Evolutionary conservation across 92 coral and sea anemone species (phyloP), one percentile per base, ranked within the genome.

Genomic region (Phenganax stokvisi): DNA sequence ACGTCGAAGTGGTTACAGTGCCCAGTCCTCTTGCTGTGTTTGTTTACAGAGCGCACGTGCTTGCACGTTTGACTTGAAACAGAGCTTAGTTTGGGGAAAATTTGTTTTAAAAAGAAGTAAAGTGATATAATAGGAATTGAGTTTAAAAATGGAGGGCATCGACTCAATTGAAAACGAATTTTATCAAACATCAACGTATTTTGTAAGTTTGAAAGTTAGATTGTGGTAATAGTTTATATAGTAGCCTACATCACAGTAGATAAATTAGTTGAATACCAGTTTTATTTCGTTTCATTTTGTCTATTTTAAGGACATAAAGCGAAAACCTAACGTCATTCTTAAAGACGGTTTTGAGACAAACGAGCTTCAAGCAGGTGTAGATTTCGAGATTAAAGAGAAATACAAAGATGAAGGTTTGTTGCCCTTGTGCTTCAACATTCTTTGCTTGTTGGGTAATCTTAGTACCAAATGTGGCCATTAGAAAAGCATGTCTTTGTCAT

Each of bases 271-370:
- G 73, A 27, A 1, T 7, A 67, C 73, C 2, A 11, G 12, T 27
- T 73, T 73, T 47, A 20, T 73, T 51, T 11, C n/a, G 1, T 54
- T 73, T 52, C 15, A 73, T 37, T 61, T 61, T 61, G 12, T 20
- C 9, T 7, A 17, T 64, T 3, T 64, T 17, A 12, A 64, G 70
- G 70, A 64, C 16, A 68, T 30, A 10, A 30, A 16, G 10, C 84
- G 79, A 61, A 80, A 90, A 51, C 87, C 90, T 51, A 89, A 90
- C 3, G 83, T 87, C 8, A 85, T 87, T 15, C 84, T 94, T 9
- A 88, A 85, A 67, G 92, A 91, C 10, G 92, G 92, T 6, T 83
- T 94, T 47, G 93, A 94, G 69, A 69, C 92, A 7, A 80, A 60
- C 3, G 93, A 91, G 44, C 79, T 94, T 75, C 67, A 89, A 9